Percentiles rank a stretch among this genome's conserved stretches.
Evolutionary conservation across 2,113 vertebrate species (phyloP).

Genomic region (Cygnus atratus): DNA sequence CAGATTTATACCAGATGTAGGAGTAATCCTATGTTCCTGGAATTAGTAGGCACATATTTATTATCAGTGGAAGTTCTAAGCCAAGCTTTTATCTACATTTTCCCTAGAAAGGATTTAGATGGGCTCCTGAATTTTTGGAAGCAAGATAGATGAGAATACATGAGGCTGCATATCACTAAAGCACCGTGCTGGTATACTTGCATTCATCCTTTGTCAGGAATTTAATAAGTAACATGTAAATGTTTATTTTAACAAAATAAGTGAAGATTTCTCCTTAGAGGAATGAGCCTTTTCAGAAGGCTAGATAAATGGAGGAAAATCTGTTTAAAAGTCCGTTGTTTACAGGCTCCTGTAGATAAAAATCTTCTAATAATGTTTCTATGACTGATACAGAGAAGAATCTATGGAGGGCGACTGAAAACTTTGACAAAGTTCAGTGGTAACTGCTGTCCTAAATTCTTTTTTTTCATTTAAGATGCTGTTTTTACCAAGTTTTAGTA

Average conservation of each 20-base stretch:
- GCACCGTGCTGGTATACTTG: not conserved
- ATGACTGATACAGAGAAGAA: not conserved
- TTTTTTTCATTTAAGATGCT: not conserved
- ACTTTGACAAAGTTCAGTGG: not conserved
- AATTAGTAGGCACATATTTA: not conserved
- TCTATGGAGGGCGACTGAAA: not conserved
- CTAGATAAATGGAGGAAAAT: not conserved
- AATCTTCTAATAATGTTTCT: not conserved
- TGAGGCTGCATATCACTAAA: not conserved
- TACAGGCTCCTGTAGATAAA: not conserved
- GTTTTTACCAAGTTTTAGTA: not conserved
- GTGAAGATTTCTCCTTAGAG: not conserved
- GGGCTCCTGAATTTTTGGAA: not conserved
- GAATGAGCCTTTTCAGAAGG: not conserved
- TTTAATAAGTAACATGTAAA: not conserved
- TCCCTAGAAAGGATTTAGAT: not conserved
- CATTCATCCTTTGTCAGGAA: not conserved
- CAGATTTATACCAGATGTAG: not conserved
- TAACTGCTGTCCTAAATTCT: not conserved
- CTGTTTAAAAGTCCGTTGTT: not conserved
- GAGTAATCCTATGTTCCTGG: not conserved
- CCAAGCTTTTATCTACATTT: not conserved
- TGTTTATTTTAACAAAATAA: not conserved
- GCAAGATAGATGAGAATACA: not conserved
- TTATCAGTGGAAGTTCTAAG: not conserved